phyloP scores from a whole-genome alignment of 2,888 invertebrate genomes.

The Diarsia rubi region DNA sequence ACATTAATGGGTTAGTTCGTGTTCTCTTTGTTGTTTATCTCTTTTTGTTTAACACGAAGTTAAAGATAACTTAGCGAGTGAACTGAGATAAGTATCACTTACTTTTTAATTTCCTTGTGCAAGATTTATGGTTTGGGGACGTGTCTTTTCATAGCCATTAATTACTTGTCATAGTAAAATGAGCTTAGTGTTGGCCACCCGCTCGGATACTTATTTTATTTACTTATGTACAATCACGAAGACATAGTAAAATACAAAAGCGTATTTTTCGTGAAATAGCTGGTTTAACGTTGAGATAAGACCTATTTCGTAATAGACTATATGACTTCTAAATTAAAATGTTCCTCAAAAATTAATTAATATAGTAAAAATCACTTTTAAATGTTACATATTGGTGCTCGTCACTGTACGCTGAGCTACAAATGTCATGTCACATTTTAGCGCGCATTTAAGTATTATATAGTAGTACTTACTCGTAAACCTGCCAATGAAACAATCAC shows the following conservation, averaged over 20 bases:
- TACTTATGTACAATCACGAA: background rate
- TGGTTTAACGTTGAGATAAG: too few species aligned
- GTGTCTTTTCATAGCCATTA: constrained; percentile 18
- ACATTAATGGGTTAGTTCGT: constrained; percentile 61
- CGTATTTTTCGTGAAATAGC: too few species aligned
- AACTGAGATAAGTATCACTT: constrained; percentile 59
- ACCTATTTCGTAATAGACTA: too few species aligned
- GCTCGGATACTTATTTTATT: background rate
- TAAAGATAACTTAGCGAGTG: constrained; percentile 47
- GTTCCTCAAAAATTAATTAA: too few species aligned
- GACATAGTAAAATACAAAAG: too few species aligned
- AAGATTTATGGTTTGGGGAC: constrained; percentile 42
- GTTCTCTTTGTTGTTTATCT: constrained; percentile 61
- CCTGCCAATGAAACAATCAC: background rate
- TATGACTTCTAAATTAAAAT: too few species aligned
- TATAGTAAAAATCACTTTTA: too few species aligned
- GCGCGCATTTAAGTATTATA: background rate
- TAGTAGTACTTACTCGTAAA: background rate
- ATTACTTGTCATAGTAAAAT: background rate
- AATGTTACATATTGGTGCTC: too few species aligned
- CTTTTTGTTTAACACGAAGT: constrained; percentile 65
- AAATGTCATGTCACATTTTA: constrained; percentile 12
- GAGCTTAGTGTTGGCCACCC: background rate
- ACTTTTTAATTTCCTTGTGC: constrained; percentile 54
- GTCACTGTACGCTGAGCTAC: background rate